Percentiles rank a stretch among this genome's conserved stretches.
These are phyloP conservation scores for Drosophila tsacasi DNA, from an alignment of 1,140 invertebrate species.

Conservation along the genomic window DNA sequence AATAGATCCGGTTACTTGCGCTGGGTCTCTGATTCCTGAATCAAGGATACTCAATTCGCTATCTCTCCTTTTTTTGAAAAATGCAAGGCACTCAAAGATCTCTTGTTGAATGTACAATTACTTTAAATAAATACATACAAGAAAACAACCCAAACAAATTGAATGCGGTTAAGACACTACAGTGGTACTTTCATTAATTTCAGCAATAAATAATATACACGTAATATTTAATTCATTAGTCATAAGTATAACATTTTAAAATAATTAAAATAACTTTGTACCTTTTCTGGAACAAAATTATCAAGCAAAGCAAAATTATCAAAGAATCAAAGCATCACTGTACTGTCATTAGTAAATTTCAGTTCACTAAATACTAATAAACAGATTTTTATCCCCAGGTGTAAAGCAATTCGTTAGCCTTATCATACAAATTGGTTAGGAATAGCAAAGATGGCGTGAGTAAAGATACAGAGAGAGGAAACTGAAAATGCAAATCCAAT, in stretches of 20 bases:
- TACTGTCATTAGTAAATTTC: background rate
- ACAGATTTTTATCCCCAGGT: background rate
- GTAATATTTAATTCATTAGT: too few relatives aligned
- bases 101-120: background rate
- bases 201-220: too few relatives aligned
- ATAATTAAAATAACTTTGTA: background rate
- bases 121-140: background rate
- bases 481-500: slow-evolving; percentile 17
- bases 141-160: background rate
- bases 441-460: background rate
- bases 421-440: slow-evolving; percentile 25
- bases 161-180: background rate
- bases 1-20: slow-evolving; percentile 45
- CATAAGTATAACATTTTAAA: too few relatives aligned
- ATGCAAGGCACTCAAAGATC: background rate
- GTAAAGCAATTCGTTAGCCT: slow-evolving; percentile 12
- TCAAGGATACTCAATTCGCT: background rate
- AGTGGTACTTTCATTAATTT: background rate
- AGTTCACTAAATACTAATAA: background rate
- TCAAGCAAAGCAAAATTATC: background rate
- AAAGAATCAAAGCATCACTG: background rate
- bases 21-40: slow-evolving; percentile 1
- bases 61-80: too few relatives aligned
- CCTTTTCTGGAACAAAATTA: too few relatives aligned
- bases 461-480: background rate